Evolutionary conservation across 2,797 vertebrate species (phyloP), one percentile per base, ranked within the genome.

Genomic region (Chaetodon trifasciatus): DNA sequence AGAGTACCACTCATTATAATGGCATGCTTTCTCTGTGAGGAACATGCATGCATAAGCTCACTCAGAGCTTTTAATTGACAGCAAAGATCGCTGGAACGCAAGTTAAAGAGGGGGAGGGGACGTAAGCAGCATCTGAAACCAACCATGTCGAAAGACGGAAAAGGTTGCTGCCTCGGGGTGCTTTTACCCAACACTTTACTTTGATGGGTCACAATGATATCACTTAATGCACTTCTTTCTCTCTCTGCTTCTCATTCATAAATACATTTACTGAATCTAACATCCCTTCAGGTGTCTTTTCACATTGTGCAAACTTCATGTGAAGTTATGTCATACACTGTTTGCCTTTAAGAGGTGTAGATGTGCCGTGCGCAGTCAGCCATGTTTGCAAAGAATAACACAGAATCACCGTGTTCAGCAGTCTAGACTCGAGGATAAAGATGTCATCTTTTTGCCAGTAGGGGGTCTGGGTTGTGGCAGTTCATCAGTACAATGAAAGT

Each of bases 141-240:
- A 88, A 77, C 74, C 82, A 77, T 68, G 69, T 76, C 67, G 57
- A 87, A 83, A 77, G 80, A 87, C 2, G 50, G 67, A 76, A 78
- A 74, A 72, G 84, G 66, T 63, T 61, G 32, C 6, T 1, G 66
- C 92, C 86, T 72, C 74, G 0, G 84, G 90, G 68, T 79, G 89
- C 87, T 92, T 92, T 93, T 86, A 89, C 49, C 42, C 70, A 71
- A 91, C 89, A 79, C 71, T 86, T 86, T 80, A 70, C 69, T 81
- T 46, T 58, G 86, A 84, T 61, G 74, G 79, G 6, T 68, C 73
- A 86, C 83, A 89, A 86, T 86, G 68, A 84, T 87, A 81, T 64
- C 83, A 77, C 76, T 86, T 72, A 68, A 82, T 87, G 89, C 72
- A 85, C 70, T 80, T 50, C 70, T 79, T 70, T 83, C 64, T 64